A percentile compares a stretch with the other conserved stretches of the same genome.
Evolutionary conservation across 1,140 invertebrate genomes (phyloP).

Genomic region (Drosophila takahashii): DNA sequence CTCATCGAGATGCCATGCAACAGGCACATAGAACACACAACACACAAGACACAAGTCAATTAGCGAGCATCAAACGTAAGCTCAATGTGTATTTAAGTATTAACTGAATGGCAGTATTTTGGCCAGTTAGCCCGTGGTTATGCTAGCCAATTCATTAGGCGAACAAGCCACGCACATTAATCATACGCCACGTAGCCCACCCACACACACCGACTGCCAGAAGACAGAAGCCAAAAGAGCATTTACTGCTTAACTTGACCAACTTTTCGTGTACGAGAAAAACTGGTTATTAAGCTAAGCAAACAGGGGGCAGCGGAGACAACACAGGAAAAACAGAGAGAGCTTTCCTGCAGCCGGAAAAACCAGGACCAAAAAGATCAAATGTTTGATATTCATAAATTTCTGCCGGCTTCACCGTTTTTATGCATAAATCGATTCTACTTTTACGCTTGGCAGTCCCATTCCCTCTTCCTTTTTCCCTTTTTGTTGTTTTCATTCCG

Average conservation of each 20-base stretch:
- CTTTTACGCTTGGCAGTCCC: constrained; percentile 53
- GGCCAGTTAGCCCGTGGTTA: constrained; percentile 4
- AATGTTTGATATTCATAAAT: constrained; percentile 76
- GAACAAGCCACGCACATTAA: constrained; percentile 61
- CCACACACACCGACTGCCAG: constrained; percentile 15
- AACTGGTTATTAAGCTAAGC: constrained; percentile 80
- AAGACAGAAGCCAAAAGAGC: constrained; percentile 58
- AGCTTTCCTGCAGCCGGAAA: not conserved
- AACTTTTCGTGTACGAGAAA: constrained; percentile 76
- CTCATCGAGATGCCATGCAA: constrained; percentile 77
- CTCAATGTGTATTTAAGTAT: constrained; percentile 82
- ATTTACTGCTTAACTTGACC: constrained; percentile 75
- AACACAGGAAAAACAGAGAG: not conserved
- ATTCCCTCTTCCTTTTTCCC: constrained; percentile 4
- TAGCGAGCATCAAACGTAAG: constrained; percentile 62
- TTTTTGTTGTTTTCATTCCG: not conserved
- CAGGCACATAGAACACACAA: constrained; percentile 10
- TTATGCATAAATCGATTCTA: constrained; percentile 78
- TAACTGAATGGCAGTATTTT: constrained; percentile 72
- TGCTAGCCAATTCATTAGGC: constrained; percentile 61
- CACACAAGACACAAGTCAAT: constrained; percentile 67
- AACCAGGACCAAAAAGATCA: constrained; percentile 53
- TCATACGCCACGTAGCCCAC: constrained; percentile 65
- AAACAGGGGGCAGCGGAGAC: constrained; percentile 23
- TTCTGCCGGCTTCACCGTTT: constrained; percentile 54